Conservation (phyloP, 2,797 vertebrate species). For the Peromyscus attwateri region DNA sequence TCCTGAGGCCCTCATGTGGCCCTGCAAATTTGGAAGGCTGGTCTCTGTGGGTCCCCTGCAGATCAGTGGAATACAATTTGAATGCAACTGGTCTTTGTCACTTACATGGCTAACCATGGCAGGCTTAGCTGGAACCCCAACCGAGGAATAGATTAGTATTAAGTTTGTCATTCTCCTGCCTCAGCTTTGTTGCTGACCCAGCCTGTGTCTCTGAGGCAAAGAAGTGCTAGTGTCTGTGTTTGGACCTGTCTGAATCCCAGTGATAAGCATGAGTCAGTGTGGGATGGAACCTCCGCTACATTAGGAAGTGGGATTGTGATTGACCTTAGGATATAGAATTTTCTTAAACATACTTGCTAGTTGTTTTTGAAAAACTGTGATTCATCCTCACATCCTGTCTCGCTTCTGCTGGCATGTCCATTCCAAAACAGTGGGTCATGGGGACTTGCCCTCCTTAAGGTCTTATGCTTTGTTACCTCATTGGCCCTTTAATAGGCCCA, state of each 20-base stretch:
- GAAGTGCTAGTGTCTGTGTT: neutral
- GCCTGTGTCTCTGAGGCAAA: neutral
- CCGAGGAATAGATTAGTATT: neutral
- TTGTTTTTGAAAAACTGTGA: neutral
- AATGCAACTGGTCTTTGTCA: neutral
- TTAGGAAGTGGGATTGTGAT: neutral
- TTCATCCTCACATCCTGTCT: neutral
- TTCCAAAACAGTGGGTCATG: neutral
- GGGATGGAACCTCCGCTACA: neutral
- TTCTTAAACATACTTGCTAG: constrained; percentile 18
- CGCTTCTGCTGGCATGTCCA: neutral
- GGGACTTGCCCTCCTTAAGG: neutral
- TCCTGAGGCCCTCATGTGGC: neutral
- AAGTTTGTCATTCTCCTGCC: neutral
- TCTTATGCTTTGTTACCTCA: neutral
- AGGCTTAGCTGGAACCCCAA: neutral
- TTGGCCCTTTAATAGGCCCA: neutral
- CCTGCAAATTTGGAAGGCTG: neutral
- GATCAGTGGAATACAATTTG: neutral
- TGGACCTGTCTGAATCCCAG: neutral
- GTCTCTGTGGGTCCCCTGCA: neutral
- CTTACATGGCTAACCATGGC: neutral
- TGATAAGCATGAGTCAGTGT: neutral
- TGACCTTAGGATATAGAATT: neutral
- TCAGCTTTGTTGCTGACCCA: neutral